A percentile compares a stretch with the other conserved stretches of the same genome.
phyloP scores from a whole-genome alignment of 2,113 vertebrate genomes.

The Varanus salvator region DNA sequence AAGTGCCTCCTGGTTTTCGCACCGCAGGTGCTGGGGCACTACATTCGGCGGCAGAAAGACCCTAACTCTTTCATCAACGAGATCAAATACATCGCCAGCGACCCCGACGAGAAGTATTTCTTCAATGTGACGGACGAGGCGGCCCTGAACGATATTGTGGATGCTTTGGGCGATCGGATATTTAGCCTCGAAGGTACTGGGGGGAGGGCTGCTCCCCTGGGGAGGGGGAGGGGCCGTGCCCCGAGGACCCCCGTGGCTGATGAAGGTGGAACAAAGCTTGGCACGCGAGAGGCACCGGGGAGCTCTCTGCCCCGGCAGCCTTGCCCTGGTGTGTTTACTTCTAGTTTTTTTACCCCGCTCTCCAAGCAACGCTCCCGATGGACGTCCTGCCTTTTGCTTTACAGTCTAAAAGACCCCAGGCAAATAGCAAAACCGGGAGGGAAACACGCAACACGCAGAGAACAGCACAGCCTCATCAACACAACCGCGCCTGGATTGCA shows the following conservation, averaged over 20 bases:
- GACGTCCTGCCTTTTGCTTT: no score
- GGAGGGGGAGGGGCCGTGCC: background rate
- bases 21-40: constrained; percentile 90
- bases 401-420: no score
- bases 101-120: constrained; percentile 93
- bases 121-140: constrained; percentile 97
- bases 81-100: constrained; percentile 93
- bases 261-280: background rate
- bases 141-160: constrained; percentile 94
- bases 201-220: background rate
- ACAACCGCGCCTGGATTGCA: no score
- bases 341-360: no score
- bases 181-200: constrained; percentile 92
- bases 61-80: constrained; percentile 91
- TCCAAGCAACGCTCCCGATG: no score
- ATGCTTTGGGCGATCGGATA: constrained; percentile 92
- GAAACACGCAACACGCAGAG: no score
- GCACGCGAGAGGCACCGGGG: background rate
- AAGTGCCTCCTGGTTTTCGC: background rate
- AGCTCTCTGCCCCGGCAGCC: background rate
- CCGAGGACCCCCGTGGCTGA: background rate
- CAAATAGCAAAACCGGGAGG: no score
- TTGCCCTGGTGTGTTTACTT: no score
- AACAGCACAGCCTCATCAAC: no score
- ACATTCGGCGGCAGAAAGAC: constrained; percentile 91